These are phyloP conservation scores for Coreius guichenoti DNA, from an alignment of 2,797 vertebrate genomes.

Conservation along the genomic window DNA sequence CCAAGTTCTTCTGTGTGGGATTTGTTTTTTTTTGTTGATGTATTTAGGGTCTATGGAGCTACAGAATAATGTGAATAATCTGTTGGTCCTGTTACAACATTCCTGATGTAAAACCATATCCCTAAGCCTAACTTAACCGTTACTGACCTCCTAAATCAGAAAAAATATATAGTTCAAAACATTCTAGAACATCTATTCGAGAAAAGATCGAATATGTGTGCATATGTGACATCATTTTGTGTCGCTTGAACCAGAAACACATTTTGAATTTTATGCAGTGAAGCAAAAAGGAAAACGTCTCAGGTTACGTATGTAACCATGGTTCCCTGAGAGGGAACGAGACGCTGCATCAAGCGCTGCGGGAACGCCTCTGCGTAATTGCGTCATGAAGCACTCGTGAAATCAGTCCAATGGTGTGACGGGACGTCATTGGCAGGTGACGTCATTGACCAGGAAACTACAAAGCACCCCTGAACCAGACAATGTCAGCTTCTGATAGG, in stretches of 20 bases:
- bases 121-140: not conserved
- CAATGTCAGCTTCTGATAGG: no score
- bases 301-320: no score
- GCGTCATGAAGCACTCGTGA: no score
- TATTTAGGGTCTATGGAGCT: not conserved
- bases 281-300: slow-evolving; percentile 4
- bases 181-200: not conserved
- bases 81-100: not conserved
- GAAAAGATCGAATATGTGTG: not conserved
- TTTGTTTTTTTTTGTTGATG: not conserved
- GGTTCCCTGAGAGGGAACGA: no score
- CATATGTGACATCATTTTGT: not conserved
- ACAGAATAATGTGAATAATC: not conserved
- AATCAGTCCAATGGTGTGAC: no score
- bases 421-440: no score
- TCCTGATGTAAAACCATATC: not conserved
- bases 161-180: no score
- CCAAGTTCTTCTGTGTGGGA: slow-evolving; percentile 5
- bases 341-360: no score
- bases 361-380: no score
- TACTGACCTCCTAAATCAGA: not conserved
- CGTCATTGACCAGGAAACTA: no score
- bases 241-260: not conserved
- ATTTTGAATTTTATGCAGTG: not conserved
- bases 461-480: no score